Base-by-base conservation (phyloP, 2,113 vertebrate genomes). In the Carassius auratus region DNA sequence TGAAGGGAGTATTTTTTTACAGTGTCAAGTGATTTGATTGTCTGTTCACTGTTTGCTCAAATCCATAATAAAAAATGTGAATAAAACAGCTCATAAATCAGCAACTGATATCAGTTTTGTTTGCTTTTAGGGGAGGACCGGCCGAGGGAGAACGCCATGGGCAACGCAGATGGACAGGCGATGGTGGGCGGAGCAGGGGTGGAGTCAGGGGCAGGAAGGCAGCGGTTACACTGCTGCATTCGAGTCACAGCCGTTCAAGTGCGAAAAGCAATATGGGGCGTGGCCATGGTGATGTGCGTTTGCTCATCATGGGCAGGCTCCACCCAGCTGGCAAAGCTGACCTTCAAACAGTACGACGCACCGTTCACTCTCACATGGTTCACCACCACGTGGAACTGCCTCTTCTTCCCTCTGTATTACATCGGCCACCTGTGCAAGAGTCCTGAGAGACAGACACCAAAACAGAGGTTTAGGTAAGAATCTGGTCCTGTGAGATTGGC, bases 321-420 rank as follows among this genome's bases (percentile, higher is more conserved):
- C 92, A 98, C 97, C 21, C 97, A 99, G 92, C 94, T 98, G 59
- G 97, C 97, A 95, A 97, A 96, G 92, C 90, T 96, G 90, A 97
- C 97, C 91, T 98, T 99, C 92, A 95, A 93, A 91, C 94, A 93
- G 86, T 97, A 97, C 0, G 94, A 98, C 5, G 97, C 97, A 3
- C 97, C 97, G 52, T 99, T 99, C 94, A 97, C 97, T 90, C 95
- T 99, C 90, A 97, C 97, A 0, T 99, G 97, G 97, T 99, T 99
- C 84, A 96, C 97, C 93, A 97, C 97, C 93, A 95, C 94, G 91
- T 99, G 97, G 97, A 99, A 99, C 94, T 96, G 96, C 92, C 94
- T 98, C 84, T 98, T 98, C 93, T 99, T 98, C 91, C 97, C 97
- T 7, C 90, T 99, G 62, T 99, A 98, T 90, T 99, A 99, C 85